phyloP scores from a whole-genome alignment of 1,140 invertebrate genomes.

The Asbolus verrucosus region DNA sequence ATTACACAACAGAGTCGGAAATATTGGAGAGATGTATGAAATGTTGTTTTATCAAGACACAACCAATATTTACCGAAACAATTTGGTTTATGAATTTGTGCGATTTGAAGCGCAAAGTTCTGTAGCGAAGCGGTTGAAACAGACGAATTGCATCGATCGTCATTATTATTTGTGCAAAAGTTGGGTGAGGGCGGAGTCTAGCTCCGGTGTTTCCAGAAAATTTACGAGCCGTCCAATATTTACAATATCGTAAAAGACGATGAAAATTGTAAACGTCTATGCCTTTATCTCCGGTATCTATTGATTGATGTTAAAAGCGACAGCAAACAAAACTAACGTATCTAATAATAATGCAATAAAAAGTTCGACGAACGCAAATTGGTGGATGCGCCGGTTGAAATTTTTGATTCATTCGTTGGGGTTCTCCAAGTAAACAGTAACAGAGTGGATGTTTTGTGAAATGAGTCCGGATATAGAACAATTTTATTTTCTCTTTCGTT shows the following conservation, averaged over 20 bases:
- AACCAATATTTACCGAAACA: slow-evolving; percentile 29
- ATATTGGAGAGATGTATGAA: slow-evolving; percentile 19
- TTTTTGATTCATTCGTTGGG: slow-evolving; percentile 31
- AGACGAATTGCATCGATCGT: slow-evolving; percentile 30
- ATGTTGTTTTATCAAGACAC: neutral
- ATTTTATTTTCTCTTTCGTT: slow-evolving; percentile 39
- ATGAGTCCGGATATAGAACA: slow-evolving; percentile 34
- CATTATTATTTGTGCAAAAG: slow-evolving; percentile 27
- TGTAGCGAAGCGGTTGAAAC: neutral
- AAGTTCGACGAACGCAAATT: slow-evolving; percentile 19
- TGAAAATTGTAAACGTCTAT: slow-evolving; percentile 10
- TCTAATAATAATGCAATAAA: slow-evolving; percentile 19
- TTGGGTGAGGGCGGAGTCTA: neutral
- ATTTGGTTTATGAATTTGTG: slow-evolving; percentile 16
- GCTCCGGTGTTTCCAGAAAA: slow-evolving; percentile 5
- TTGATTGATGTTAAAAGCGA: neutral
- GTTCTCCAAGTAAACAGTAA: slow-evolving; percentile 20
- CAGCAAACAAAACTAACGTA: slow-evolving; percentile 3
- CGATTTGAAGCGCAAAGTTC: neutral
- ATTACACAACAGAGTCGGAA: too few relatives aligned
- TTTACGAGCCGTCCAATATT: slow-evolving; percentile 32
- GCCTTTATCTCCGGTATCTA: neutral
- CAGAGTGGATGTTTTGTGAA: slow-evolving; percentile 25
- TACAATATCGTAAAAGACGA: slow-evolving; percentile 30
- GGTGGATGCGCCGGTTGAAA: slow-evolving; percentile 42